These are phyloP conservation scores for Schizopygopsis malacanthus DNA, from an alignment of 2,797 vertebrate species.

Conservation along the genomic window DNA sequence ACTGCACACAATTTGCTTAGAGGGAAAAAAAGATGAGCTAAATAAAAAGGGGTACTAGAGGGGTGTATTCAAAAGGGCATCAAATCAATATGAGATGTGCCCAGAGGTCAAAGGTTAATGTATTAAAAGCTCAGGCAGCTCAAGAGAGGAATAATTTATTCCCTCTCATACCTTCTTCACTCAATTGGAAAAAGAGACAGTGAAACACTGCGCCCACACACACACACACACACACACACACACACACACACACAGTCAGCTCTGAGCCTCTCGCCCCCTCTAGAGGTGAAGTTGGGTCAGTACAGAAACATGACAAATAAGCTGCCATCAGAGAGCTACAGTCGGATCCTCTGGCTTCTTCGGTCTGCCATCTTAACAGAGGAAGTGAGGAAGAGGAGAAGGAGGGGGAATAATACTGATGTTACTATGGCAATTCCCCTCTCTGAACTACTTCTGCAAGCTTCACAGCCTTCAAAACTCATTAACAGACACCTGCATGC, in stretches of 20 bases:
- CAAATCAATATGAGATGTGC: slow-evolving; percentile 47
- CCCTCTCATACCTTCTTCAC: slow-evolving; percentile 14
- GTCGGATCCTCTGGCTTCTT: slow-evolving; percentile 34
- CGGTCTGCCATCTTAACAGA: slow-evolving; percentile 48
- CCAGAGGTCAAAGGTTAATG: slow-evolving; percentile 38
- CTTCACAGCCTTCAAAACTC: slow-evolving; percentile 73
- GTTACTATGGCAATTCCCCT: slow-evolving; percentile 63
- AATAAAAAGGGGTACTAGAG: slow-evolving; percentile 33
- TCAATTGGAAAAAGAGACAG: slow-evolving; percentile 17
- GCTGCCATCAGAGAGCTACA: slow-evolving; percentile 35
- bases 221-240: background rate
- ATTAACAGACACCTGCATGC: slow-evolving; percentile 62
- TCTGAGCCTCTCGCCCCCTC: slow-evolving; percentile 46
- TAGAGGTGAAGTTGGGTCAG: slow-evolving; percentile 37
- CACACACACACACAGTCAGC: slow-evolving; percentile 15
- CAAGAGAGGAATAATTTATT: slow-evolving; percentile 30
- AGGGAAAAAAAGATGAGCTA: slow-evolving; percentile 22
- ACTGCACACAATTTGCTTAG: background rate
- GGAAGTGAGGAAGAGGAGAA: slow-evolving; percentile 48
- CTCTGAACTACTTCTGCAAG: slow-evolving; percentile 70
- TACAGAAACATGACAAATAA: slow-evolving; percentile 40
- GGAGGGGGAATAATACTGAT: slow-evolving; percentile 42
- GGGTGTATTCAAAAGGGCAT: slow-evolving; percentile 18
- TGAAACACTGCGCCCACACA: background rate
- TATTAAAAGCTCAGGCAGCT: slow-evolving; percentile 46